Conservation (phyloP, 2,113 vertebrate species). For the Pseudorasbora parva region DNA sequence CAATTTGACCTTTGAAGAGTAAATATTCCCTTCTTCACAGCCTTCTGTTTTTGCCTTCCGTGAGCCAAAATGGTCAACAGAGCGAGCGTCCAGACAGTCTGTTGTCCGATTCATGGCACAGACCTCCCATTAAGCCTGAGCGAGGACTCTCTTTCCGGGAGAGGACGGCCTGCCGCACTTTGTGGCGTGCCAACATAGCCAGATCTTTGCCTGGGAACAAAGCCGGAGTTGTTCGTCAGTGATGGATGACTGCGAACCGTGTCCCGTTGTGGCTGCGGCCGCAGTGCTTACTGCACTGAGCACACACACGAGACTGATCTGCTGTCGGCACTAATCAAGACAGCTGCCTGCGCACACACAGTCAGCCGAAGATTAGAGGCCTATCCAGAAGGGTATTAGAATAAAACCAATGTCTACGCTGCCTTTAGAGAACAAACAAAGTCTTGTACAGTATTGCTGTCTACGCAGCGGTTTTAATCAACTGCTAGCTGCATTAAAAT, state of each 20-base stretch:
- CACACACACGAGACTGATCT: neutral
- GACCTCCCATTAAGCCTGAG: constrained; percentile 28
- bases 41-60: constrained; percentile 28
- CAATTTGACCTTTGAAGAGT: constrained; percentile 34
- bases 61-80: constrained; percentile 25
- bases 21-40: constrained; percentile 28
- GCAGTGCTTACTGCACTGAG: neutral
- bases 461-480: neutral
- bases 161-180: neutral
- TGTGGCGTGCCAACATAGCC: constrained; percentile 42
- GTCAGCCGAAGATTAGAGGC: neutral
- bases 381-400: neutral
- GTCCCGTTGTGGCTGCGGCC: neutral
- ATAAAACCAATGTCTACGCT: neutral
- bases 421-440: constrained; percentile 8
- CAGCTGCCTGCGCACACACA: neutral
- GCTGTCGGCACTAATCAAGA: neutral
- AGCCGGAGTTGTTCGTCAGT: constrained; percentile 22
- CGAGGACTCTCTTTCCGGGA: constrained; percentile 16
- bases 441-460: neutral
- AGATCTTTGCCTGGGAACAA: constrained; percentile 43
- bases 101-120: constrained; percentile 29
- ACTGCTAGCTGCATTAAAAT: neutral
- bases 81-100: constrained; percentile 15
- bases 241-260: constrained; percentile 50